Evolutionary conservation across 1,140 invertebrate genomes (phyloP).

Genomic region (Brachionus koreanus): DNA sequence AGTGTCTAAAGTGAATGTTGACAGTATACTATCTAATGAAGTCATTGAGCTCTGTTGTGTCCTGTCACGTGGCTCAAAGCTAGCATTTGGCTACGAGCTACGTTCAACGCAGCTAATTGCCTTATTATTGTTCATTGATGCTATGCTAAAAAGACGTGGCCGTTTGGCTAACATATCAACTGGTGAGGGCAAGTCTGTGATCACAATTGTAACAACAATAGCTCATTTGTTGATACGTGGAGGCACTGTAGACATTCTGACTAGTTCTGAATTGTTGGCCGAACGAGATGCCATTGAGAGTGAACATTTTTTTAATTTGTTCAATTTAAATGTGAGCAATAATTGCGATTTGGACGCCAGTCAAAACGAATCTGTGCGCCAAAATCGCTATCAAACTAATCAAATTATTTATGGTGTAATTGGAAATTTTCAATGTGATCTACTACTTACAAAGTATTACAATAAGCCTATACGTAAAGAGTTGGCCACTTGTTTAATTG

Average conservation of each 20-base stretch:
- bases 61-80: background rate
- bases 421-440: background rate
- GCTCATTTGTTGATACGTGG: background rate
- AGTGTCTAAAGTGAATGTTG: background rate
- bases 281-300: background rate
- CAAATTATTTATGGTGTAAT: background rate
- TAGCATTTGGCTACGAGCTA: background rate
- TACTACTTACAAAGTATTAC: background rate
- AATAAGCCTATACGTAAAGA: background rate
- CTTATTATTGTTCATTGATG: background rate
- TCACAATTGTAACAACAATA: background rate
- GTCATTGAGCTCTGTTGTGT: background rate
- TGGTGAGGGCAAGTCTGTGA: conserved; percentile 6
- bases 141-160: background rate
- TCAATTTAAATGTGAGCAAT: background rate
- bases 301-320: background rate
- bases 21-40: background rate
- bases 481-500: background rate
- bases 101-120: background rate
- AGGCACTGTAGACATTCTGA: background rate
- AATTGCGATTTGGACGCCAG: background rate
- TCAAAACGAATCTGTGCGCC: background rate
- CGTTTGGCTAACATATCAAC: conserved; percentile 23
- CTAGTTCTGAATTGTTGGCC: background rate
- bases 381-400: background rate